Evolutionary conservation across 2,797 vertebrate genomes (phyloP).

Genomic region (Schizopygopsis pylzovi): DNA sequence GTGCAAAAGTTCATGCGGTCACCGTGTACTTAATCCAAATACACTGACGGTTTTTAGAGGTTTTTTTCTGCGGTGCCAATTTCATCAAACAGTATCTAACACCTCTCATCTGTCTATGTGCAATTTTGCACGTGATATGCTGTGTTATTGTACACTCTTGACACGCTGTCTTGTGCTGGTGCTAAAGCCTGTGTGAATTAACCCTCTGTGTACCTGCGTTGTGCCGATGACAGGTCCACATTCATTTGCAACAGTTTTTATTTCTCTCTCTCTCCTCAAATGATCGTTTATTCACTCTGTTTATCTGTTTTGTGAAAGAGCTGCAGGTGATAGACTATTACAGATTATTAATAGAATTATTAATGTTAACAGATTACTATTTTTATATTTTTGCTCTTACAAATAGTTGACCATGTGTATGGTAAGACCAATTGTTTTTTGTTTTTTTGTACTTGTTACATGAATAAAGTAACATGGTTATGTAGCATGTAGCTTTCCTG

Average conservation of each 20-base stretch:
- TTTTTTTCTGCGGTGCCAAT: constrained; percentile 46
- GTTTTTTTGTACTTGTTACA: neutral
- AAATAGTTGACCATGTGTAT: neutral
- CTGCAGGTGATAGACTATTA: constrained; percentile 44
- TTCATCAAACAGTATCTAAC: constrained; percentile 46
- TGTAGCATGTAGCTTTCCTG: neutral
- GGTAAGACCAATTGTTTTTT: neutral
- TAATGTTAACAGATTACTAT: constrained; percentile 44
- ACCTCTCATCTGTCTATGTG: constrained; percentile 50
- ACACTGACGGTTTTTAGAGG: constrained; percentile 32
- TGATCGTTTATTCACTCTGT: constrained; percentile 38
- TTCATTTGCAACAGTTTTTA: constrained; percentile 40
- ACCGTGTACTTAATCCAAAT: constrained; percentile 1
- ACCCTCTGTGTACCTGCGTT: constrained; percentile 42
- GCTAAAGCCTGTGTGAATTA: constrained; percentile 58
- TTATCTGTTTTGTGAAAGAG: constrained; percentile 51
- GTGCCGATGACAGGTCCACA: constrained; percentile 40
- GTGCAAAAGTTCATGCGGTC: constrained; percentile 13
- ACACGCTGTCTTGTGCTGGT: constrained; percentile 52
- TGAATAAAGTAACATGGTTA: too few species aligned
- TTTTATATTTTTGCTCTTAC: constrained; percentile 45
- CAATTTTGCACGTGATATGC: constrained; percentile 49
- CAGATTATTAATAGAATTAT: neutral
- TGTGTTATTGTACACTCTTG: constrained; percentile 54
- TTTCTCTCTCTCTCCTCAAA: neutral